Evolutionary conservation across 1,140 invertebrate species (phyloP), one percentile per base, ranked within the genome.

Genomic region (Mya arenaria): DNA sequence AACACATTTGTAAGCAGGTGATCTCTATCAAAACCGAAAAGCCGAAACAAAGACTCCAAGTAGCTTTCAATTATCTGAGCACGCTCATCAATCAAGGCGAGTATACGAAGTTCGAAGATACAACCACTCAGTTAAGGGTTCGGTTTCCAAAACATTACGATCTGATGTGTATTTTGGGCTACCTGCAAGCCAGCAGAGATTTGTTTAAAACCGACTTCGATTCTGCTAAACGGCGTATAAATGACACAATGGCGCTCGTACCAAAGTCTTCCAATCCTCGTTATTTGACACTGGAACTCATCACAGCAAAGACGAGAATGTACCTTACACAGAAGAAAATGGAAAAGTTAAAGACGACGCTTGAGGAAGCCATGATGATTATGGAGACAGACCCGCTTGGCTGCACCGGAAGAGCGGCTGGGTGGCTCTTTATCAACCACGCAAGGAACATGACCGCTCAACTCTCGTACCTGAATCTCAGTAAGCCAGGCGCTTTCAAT

Each of bases 381-480:
- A 72, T 84, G 15, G 79, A 82, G 25, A 74, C 85, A 17, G 74
- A 84, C 39, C 85, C 85, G 0, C 36, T 82, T 1, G 82, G 83
- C 0, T 84, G 79, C 30, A 84, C 85, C 2, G 85, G 85, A n/a
- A 52, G 83, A n/a, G 85, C 82, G 13, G 79, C 85, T 25, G 85
- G 85, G 10, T 86, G 85, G 85, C 39, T 86, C 10, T 86, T 82
- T 56, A 71, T 84, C 37, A 86, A 86, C 48, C 68, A 84, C 19
- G 85, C 79, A 19, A 69, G 83, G 17, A 75, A 82, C 56, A 74
- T 37, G 19, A 84, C 74, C 8, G 56, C 79, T 41, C 79, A 80
- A 71, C 81, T 86, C 0, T 28, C 69, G 36, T 79, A 62, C 25
- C 23, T 86, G 52, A 86, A 86, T 82, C 69, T 84, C 55, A 32